Conservation (phyloP, 1,140 invertebrate species). For the Cotesia glomerata region DNA sequence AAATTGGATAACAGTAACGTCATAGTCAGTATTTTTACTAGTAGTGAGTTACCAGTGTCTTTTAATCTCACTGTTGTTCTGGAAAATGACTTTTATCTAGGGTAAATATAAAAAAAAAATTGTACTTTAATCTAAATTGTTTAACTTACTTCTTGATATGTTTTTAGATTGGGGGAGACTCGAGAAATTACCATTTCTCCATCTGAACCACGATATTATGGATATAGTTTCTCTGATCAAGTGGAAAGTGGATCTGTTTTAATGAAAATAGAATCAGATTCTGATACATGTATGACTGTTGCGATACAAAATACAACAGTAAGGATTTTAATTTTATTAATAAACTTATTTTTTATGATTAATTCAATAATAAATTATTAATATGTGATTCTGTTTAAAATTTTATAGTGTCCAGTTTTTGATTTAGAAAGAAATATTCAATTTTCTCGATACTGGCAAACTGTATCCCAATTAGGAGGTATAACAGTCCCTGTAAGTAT, state of each 20-base stretch:
- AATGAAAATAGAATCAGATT: slow-evolving; percentile 64
- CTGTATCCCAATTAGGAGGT: slow-evolving; percentile 68
- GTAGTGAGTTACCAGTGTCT: slow-evolving; percentile 47
- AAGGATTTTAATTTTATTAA: slow-evolving; percentile 34
- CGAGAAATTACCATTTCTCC: slow-evolving; percentile 48
- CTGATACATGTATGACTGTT: slow-evolving; percentile 67
- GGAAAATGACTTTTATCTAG: slow-evolving; percentile 59
- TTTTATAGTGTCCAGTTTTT: slow-evolving; percentile 66
- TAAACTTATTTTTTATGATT: not conserved
- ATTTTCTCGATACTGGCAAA: slow-evolving; percentile 71
- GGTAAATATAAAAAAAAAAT: slow-evolving; percentile 42
- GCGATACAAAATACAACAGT: slow-evolving; percentile 70
- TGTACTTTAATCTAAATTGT: not conserved
- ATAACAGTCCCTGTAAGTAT: slow-evolving; percentile 66
- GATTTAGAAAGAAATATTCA: slow-evolving; percentile 68
- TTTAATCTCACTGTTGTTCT: slow-evolving; percentile 57
- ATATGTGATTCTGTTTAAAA: slow-evolving; percentile 10
- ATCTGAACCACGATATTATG: slow-evolving; percentile 67
- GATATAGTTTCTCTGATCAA: slow-evolving; percentile 64
- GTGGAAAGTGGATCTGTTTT: slow-evolving; percentile 62
- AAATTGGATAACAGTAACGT: slow-evolving; percentile 48
- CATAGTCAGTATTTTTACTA: slow-evolving; percentile 64
- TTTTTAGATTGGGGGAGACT: slow-evolving; percentile 36
- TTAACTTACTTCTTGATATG: slow-evolving; percentile 10
- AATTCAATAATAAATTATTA: slow-evolving; percentile 5